phyloP scores from a whole-genome alignment of 2,888 invertebrate species.

The Volucella inflata region DNA sequence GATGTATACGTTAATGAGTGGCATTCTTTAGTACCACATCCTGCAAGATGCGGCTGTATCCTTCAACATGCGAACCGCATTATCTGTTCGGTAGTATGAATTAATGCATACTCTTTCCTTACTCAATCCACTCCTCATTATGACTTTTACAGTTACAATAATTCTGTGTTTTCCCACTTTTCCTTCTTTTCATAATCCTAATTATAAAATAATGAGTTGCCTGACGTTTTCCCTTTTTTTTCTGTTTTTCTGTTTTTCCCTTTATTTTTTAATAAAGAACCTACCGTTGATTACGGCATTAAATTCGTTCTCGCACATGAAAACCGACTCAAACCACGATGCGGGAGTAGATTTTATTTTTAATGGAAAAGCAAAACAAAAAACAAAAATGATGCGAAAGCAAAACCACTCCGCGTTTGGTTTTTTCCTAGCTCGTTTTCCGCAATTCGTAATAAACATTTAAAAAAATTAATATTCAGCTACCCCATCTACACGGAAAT shows the following conservation, averaged over 20 bases:
- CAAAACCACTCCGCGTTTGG: not conserved
- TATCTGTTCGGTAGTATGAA: no score
- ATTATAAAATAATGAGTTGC: conserved; percentile 32
- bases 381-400: no score
- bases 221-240: not conserved
- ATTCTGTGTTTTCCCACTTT: not conserved
- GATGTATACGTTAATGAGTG: no score
- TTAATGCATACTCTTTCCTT: not conserved
- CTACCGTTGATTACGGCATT: conserved; percentile 36
- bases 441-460: conserved; percentile 10
- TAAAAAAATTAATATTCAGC: conserved; percentile 21
- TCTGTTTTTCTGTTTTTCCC: no score
- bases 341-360: not conserved
- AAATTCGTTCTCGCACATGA: not conserved
- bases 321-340: not conserved
- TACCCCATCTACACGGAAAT: not conserved
- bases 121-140: not conserved
- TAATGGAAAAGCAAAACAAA: not conserved
- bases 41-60: no score
- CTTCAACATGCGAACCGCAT: no score
- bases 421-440: not conserved
- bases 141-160: not conserved
- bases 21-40: no score
- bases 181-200: conserved; percentile 7
- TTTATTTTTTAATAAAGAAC: not conserved